Base-by-base conservation (phyloP, 2,888 invertebrate species). In the Seira ritae region DNA sequence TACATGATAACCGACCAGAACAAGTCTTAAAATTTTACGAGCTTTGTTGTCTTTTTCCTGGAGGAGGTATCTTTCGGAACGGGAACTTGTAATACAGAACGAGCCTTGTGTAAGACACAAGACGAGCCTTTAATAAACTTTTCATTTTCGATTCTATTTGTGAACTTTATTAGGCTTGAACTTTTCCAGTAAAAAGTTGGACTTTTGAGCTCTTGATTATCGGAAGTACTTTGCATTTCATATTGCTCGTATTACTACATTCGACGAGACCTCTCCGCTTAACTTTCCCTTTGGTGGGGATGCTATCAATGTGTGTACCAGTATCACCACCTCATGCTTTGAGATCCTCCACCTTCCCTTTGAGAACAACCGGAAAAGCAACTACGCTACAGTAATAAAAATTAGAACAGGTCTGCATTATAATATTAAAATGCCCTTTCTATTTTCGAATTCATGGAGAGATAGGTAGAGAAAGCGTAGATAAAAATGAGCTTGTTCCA, bases 171-270 rank as follows among this genome's bases (percentile, higher is more conserved):
- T n/a, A 62, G 62, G 62, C 20, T 62, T 62, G 62, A 62, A 62
- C 62, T 62, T 62, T 62, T 3, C 1, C 62, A 20, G 1, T 22
- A 62, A 62, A 62, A 62, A 62, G 62, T 62, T 62, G 62, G 62
- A n/a, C 62, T 55, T 12, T 55, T 2, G n/a, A 62, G 62, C 62
- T 62, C 20, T 1, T 62, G 62, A 62, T 62, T 62, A 62, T 62
- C 62, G 62, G 62, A 62, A 62, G 62, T 62, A 62, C 62, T 62
- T 62, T 62, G 22, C 62, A 62, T 62, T 62, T 62, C 10, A 62
- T 62, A 62, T n/a, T 3, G 22, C 20, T 20, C 22, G 20, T 55
- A 15, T n/a, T n/a, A n/a, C n/a, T n/a, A n/a, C 42, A 42, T 31
- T 31, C 31, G 31, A 31, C 31, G 31, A 31, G 31, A 8, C 31